phyloP scores from a whole-genome alignment of 2,113 vertebrate genomes.

The Cyprinodon variegatus region DNA sequence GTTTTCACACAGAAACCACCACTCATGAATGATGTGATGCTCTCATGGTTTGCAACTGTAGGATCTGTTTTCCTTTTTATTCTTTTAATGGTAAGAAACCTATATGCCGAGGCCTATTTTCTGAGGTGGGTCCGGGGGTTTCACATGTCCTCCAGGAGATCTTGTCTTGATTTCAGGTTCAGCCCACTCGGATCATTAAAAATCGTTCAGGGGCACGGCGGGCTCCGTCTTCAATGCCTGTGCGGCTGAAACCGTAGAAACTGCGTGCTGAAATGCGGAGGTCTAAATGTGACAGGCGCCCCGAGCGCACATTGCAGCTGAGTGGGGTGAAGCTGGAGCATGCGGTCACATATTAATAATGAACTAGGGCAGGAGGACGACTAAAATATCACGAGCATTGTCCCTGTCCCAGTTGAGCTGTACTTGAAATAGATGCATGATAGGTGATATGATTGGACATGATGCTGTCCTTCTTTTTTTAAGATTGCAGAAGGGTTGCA shows the following conservation, averaged over 20 bases:
- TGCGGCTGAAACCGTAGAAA: constrained; percentile 84
- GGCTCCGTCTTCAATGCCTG: constrained; percentile 64
- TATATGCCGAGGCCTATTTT: constrained; percentile 38
- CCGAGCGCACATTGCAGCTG: constrained; percentile 63
- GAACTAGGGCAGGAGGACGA: constrained; percentile 66
- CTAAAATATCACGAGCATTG: constrained; percentile 73
- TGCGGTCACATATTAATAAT: constrained; percentile 82
- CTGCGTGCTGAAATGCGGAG: constrained; percentile 77
- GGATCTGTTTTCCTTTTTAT: constrained; percentile 51
- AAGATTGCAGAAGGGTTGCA: background rate
- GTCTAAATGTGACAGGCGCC: constrained; percentile 81
- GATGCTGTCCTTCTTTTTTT: constrained; percentile 15
- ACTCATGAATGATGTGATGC: constrained; percentile 35
- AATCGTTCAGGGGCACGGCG: constrained; percentile 74
- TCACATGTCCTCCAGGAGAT: constrained; percentile 66
- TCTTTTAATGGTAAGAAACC: constrained; percentile 26
- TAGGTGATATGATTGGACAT: constrained; percentile 50
- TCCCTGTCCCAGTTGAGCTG: constrained; percentile 59
- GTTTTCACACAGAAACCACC: constrained; percentile 19
- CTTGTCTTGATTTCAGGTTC: constrained; percentile 73
- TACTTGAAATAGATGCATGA: constrained; percentile 67
- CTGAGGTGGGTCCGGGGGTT: constrained; percentile 63
- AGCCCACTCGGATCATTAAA: constrained; percentile 79
- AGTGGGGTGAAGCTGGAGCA: constrained; percentile 58
- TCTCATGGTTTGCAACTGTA: constrained; percentile 47